A percentile compares a stretch with the other conserved stretches of the same genome.
phyloP scores from a whole-genome alignment of 2,113 vertebrate species.

The Sprattus sprattus region DNA sequence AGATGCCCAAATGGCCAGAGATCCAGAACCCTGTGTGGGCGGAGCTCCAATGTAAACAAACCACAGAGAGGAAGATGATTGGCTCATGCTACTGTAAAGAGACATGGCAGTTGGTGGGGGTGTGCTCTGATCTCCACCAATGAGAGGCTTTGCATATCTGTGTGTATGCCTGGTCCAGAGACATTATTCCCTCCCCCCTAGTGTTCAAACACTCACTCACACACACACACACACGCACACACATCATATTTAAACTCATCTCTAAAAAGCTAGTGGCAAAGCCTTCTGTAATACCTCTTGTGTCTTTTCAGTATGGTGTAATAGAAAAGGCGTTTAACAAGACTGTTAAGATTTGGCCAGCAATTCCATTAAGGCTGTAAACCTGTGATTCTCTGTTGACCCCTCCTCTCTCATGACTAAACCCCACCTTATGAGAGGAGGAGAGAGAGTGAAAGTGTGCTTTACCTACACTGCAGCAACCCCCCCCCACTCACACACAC shows the following conservation, averaged over 20 bases:
- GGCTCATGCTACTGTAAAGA: conserved; percentile 29
- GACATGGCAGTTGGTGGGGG: conserved; percentile 10
- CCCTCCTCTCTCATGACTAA: not conserved
- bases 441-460: not conserved
- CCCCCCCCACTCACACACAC: conserved; percentile 3
- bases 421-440: not conserved
- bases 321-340: not conserved
- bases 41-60: conserved; percentile 48
- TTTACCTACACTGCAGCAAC: not conserved
- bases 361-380: conserved; percentile 4
- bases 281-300: not conserved
- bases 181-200: not conserved
- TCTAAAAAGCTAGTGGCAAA: not conserved
- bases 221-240: not conserved
- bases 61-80: conserved; percentile 33
- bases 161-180: not conserved
- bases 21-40: not conserved
- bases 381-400: not conserved
- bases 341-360: conserved; percentile 1
- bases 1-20: not conserved
- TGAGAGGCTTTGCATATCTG: not conserved
- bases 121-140: not conserved
- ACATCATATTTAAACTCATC: not conserved
- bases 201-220: not conserved
- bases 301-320: not conserved